phyloP scores from a whole-genome alignment of 1,140 invertebrate species.

The Neodiprion virginianus region DNA sequence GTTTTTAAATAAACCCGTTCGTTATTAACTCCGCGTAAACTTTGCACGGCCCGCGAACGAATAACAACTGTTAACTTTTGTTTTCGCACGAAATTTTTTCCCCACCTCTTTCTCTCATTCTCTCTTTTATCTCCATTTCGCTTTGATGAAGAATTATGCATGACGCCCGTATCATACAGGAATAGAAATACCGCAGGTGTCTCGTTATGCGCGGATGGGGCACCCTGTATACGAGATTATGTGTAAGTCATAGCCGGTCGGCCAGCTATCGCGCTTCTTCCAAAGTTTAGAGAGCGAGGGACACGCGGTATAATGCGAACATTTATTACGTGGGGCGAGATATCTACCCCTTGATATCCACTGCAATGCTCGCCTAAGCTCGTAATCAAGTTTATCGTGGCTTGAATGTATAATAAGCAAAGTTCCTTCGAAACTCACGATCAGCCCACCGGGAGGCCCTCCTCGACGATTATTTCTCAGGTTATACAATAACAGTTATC shows the following conservation, averaged over 20 bases:
- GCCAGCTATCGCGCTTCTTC: neutral
- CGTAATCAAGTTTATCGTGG: conserved; percentile 47
- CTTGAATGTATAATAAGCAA: conserved; percentile 61
- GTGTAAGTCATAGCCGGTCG: neutral
- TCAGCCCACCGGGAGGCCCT: neutral
- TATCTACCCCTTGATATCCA: conserved; percentile 59
- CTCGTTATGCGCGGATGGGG: neutral
- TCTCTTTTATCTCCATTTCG: no score
- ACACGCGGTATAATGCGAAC: conserved; percentile 59
- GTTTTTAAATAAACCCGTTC: neutral
- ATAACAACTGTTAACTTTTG: neutral
- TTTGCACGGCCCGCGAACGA: neutral
- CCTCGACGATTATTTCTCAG: neutral
- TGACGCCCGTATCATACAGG: no score
- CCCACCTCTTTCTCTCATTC: no score
- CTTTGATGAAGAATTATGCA: neutral
- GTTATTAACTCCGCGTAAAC: conserved; percentile 4
- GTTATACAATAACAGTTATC: no score
- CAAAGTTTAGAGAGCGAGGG: conserved; percentile 25
- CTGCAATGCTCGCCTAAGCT: conserved; percentile 38
- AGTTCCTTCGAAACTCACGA: neutral
- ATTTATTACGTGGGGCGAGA: conserved; percentile 58
- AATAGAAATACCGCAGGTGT: neutral
- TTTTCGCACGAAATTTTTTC: neutral
- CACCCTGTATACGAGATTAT: neutral